phyloP scores from a whole-genome alignment of 2,888 invertebrate genomes.

The Graphium colonna region DNA sequence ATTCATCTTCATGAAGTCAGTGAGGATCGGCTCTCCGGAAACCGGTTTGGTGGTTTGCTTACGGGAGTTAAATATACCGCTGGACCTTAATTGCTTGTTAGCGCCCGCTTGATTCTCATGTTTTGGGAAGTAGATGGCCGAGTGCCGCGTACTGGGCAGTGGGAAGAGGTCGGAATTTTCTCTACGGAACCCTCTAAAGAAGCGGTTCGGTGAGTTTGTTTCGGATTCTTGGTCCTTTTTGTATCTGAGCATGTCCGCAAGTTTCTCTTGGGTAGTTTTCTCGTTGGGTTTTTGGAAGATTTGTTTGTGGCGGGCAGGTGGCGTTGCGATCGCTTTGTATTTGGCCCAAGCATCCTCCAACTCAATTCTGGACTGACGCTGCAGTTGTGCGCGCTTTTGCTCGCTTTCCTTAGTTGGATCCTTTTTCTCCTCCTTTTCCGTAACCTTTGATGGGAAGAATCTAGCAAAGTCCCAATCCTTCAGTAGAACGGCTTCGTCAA shows the following conservation, averaged over 20 bases:
- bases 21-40: slow-evolving; percentile 84
- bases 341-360: slow-evolving; percentile 71
- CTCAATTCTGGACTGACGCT: slow-evolving; percentile 68
- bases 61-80: slow-evolving; percentile 85
- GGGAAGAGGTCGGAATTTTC: slow-evolving; percentile 93
- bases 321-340: slow-evolving; percentile 67
- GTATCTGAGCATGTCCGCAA: slow-evolving; percentile 77
- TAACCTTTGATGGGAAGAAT: slow-evolving; percentile 84
- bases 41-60: slow-evolving; percentile 73
- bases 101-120: slow-evolving; percentile 69
- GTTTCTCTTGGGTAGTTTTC: slow-evolving; percentile 66
- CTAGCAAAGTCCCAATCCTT: slow-evolving; percentile 94
- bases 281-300: slow-evolving; percentile 55
- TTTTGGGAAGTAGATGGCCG: slow-evolving; percentile 83
- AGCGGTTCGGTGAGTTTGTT: slow-evolving; percentile 84
- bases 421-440: slow-evolving; percentile 54
- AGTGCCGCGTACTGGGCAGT: slow-evolving; percentile 85
- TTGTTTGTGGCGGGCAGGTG: slow-evolving; percentile 64
- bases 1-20: slow-evolving; percentile 83
- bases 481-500: slow-evolving; percentile 88
- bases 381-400: slow-evolving; percentile 58
- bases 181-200: slow-evolving; percentile 88
- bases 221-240: slow-evolving; percentile 87
- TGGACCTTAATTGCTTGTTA: slow-evolving; percentile 80
- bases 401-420: slow-evolving; percentile 65